phyloP scores from a whole-genome alignment of 2,113 vertebrate genomes.

The Thamnaconus septentrionalis region DNA sequence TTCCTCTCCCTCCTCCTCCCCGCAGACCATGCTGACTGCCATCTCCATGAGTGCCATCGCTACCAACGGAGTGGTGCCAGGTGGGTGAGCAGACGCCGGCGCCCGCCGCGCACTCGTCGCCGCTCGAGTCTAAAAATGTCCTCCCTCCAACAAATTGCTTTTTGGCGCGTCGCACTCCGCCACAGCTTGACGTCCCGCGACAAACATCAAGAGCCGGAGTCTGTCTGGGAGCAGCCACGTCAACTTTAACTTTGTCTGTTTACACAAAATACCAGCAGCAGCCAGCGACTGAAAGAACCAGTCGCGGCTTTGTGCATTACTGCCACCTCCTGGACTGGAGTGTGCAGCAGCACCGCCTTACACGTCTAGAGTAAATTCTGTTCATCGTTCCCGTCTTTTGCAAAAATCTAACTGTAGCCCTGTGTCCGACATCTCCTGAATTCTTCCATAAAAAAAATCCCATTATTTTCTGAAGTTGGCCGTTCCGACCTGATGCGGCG shows the following conservation, averaged over 20 bases:
- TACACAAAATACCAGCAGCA: neutral
- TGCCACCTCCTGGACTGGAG: too few relatives aligned
- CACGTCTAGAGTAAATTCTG: too few relatives aligned
- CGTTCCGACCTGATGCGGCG: slow-evolving; percentile 1
- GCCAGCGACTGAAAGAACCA: neutral
- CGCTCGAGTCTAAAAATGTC: slow-evolving; percentile 41
- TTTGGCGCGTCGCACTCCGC: slow-evolving; percentile 50
- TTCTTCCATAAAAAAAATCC: too few relatives aligned
- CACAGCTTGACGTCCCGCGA: slow-evolving; percentile 60
- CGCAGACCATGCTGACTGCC: slow-evolving; percentile 97
- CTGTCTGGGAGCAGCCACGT: slow-evolving; percentile 28
- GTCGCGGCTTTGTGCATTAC: neutral
- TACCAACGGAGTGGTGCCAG: slow-evolving; percentile 98
- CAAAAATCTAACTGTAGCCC: slow-evolving; percentile 38
- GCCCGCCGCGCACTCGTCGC: slow-evolving; percentile 51
- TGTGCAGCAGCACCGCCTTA: too few relatives aligned
- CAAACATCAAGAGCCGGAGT: slow-evolving; percentile 50
- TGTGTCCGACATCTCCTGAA: too few relatives aligned
- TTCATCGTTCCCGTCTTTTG: slow-evolving; percentile 9
- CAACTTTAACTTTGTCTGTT: slow-evolving; percentile 45
- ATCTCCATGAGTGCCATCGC: slow-evolving; percentile 99
- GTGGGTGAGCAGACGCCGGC: slow-evolving; percentile 78
- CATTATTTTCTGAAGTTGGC: too few relatives aligned
- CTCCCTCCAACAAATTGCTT: slow-evolving; percentile 51
- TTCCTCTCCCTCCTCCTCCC: slow-evolving; percentile 40